Conservation (phyloP, 2,888 invertebrate species). For the Caenorhabditis sp. region DNA sequence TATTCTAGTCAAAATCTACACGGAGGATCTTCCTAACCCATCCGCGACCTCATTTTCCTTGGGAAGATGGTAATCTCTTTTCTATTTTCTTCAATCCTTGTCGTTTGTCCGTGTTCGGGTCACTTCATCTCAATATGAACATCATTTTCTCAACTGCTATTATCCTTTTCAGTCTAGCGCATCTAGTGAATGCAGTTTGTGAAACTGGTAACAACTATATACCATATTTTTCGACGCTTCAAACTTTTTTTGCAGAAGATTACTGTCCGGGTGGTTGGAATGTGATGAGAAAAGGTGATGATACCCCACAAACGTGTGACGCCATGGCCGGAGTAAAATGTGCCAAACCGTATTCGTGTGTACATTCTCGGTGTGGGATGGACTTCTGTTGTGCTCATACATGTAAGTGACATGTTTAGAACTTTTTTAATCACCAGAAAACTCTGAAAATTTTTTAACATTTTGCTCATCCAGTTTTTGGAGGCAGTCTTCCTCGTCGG, state of each 20-base stretch:
- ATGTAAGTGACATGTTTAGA: no score
- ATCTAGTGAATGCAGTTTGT: slow-evolving; percentile 37
- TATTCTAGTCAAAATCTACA: no score
- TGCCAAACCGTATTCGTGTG: slow-evolving; percentile 72
- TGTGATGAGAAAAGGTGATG: slow-evolving; percentile 66
- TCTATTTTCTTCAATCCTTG: neutral
- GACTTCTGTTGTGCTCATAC: slow-evolving; percentile 73
- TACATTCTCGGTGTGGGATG: slow-evolving; percentile 73
- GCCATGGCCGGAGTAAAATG: slow-evolving; percentile 69
- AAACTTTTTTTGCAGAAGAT: slow-evolving; percentile 61
- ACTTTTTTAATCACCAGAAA: no score
- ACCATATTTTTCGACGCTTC: slow-evolving; percentile 2
- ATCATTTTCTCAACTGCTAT: neutral
- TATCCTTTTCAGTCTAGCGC: slow-evolving; percentile 17
- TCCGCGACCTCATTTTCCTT: slow-evolving; percentile 8
- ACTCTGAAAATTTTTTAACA: no score
- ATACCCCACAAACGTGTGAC: slow-evolving; percentile 70
- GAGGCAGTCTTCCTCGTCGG: no score
- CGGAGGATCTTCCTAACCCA: neutral
- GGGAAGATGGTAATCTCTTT: slow-evolving; percentile 9
- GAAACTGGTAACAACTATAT: slow-evolving; percentile 53
- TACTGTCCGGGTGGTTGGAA: slow-evolving; percentile 74
- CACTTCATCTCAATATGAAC: slow-evolving; percentile 19
- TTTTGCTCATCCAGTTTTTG: no score
- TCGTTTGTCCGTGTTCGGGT: neutral